Evolutionary conservation across 2,888 invertebrate genomes (phyloP), one percentile per base, ranked within the genome.

Genomic region (Petrolisthes manimaculis): DNA sequence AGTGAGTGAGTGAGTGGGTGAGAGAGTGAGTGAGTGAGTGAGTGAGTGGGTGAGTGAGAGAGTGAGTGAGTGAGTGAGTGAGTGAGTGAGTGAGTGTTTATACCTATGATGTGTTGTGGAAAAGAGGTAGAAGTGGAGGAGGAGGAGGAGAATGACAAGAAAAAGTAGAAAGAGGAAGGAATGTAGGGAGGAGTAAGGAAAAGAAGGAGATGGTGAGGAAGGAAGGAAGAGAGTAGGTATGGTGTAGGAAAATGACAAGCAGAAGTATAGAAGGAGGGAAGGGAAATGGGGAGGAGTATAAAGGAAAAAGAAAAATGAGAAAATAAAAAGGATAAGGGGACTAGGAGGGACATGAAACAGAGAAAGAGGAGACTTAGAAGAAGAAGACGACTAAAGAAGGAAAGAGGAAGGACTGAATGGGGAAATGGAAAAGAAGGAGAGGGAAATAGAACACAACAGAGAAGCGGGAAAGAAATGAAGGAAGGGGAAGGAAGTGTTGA

Each of bases 1-100:
- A 96, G 96, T 86, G 71, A 61, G 9, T 61, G 18, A 9, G 61
- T 12, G 61, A 3, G 61, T 61, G 61, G 3, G 9, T 9, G 18
- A 1, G 9, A 1, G 61, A 61, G 9, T 9, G 61, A 18, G 12
- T 9, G 18, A 12, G 61, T 9, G 61, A 18, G 18, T 9, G 61
- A 61, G 9, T 9, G 61, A 9, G 61, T 9, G 61, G 18, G 18
- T 61, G 1, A 18, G 18, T 14, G 71, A n/a, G 6, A 1, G 18
- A n/a, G 14, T 24, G 78, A 78, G 78, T 24, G 78, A 78, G 78
- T 37, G 37, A 37, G 37, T 37, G 37, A 37, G 37, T 37, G 2
- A 37, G 37, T 37, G 37, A 37, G 37, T 37, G 37, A 37, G 37
- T 37, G 37, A 2, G 71, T 6, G n/a, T 71, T 71, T 12, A 67